Base-by-base conservation (phyloP, 1,140 invertebrate genomes). In the Lordiphosa mommai region DNA sequence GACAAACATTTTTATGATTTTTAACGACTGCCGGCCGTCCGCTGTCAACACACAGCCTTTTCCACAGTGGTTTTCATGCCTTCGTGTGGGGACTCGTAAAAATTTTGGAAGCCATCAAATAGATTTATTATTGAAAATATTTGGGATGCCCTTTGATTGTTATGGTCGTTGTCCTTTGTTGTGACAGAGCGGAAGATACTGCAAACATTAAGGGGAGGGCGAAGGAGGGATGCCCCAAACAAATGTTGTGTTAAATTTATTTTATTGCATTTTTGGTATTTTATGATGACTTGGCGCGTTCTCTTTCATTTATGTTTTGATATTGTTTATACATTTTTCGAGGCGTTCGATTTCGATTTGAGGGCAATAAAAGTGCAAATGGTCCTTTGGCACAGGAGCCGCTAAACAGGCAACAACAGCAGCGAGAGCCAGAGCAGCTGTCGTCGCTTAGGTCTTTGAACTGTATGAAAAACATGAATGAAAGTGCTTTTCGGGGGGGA, bases 41-140 rank as follows among this genome's bases (percentile, higher is more conserved):
- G 61, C 82, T 86, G 74, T 86, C 82, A 87, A 63, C 51, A 58
- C 60, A 50, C 60, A 69, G 69, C 69, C 63, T 67, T 61, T 14
- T 36, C 29, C 13, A n/a, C 30, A n/a, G 33, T 46, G 50, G 30
- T 41, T 47, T 30, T 36, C 64, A 56, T 51, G 44, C 57, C 59
- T 47, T 17, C 16, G 16, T 17, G 16, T 68, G 53, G 38, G 56
- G 37, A 43, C 61, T 76, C 71, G 73, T 76, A 82, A 80, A 86
- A 86, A 52, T 50, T 50, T 12, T 37, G 49, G 40, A 32, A 57
- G 47, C 74, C 74, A 86, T 86, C 71, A 86, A 86, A 80, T 86
- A 80, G 80, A 86, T 86, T 86, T 86, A 86, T 86, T 86, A 86
- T 86, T 86, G 73, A 80, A 86, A 86, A 80, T 80, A 80, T 86